A percentile compares a stretch with the other conserved stretches of the same genome.
Conservation (phyloP, 23 tunicate genomes). For the Halocynthia aurantium region DNA sequence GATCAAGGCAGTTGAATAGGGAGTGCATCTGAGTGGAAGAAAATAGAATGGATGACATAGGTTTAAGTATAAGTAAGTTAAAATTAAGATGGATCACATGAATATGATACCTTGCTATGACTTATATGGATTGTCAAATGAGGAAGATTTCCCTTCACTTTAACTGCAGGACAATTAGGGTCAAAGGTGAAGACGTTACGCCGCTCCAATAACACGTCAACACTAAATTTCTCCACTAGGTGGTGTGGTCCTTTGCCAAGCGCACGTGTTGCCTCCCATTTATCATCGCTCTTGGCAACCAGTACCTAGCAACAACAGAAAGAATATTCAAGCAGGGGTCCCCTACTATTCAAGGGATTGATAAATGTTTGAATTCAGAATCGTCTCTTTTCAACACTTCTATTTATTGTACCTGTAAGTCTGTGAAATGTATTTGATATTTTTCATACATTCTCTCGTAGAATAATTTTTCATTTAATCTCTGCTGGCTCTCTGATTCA, state of each 20-base stretch:
- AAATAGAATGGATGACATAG: background rate
- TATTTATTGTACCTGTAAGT: slow-evolving; percentile 46
- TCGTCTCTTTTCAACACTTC: background rate
- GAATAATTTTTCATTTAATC: slow-evolving; percentile 34
- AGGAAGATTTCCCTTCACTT: slow-evolving; percentile 64
- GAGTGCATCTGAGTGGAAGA: slow-evolving; percentile 34
- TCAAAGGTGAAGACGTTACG: slow-evolving; percentile 62
- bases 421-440: slow-evolving; percentile 60
- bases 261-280: slow-evolving; percentile 29
- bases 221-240: slow-evolving; percentile 69
- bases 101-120: slow-evolving; percentile 41
- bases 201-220: slow-evolving; percentile 49
- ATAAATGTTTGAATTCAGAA: too few species aligned
- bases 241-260: slow-evolving; percentile 42
- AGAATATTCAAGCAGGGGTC: background rate
- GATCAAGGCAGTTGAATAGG: slow-evolving; percentile 38
- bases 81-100: background rate
- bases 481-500: slow-evolving; percentile 3
- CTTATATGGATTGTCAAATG: slow-evolving; percentile 60
- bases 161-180: slow-evolving; percentile 69
- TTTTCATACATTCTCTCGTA: slow-evolving; percentile 92
- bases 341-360: background rate
- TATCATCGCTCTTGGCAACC: slow-evolving; percentile 30
- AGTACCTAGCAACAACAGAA: slow-evolving; percentile 34
- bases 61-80: background rate